Conservation (phyloP, 2,113 vertebrate species). For the Pelobates fuscus region DNA sequence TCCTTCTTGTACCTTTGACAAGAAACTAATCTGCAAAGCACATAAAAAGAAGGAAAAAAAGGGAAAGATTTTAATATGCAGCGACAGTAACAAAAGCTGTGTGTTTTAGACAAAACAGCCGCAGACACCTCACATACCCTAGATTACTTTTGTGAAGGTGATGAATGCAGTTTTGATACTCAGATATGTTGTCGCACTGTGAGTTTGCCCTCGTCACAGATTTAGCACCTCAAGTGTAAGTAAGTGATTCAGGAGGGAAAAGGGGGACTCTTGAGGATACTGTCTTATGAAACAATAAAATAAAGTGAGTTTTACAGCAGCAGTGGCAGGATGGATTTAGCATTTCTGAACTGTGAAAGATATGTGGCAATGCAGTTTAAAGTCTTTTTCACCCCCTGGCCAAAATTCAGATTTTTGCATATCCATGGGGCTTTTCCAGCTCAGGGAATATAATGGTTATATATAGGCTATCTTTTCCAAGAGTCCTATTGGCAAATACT, state of each 20-base stretch:
- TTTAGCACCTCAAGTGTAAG: conserved; percentile 27
- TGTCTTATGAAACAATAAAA: neutral
- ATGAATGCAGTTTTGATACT: neutral
- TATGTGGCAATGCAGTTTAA: conserved; percentile 21
- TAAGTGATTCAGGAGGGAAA: conserved; percentile 25
- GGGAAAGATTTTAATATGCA: conserved; percentile 50
- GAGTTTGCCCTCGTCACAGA: conserved; percentile 8
- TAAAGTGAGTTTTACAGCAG: conserved; percentile 43
- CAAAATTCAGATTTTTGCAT: conserved; percentile 43
- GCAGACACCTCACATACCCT: conserved; percentile 24
- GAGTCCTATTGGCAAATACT: conserved; percentile 22
- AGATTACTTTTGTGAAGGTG: conserved; percentile 47
- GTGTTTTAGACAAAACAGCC: conserved; percentile 4
- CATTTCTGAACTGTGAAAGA: conserved; percentile 26
- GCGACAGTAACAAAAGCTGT: conserved; percentile 38
- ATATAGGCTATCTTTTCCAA: conserved; percentile 15
- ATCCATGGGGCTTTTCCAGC: neutral
- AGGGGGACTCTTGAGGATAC: conserved; percentile 41
- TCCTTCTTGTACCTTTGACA: conserved; percentile 48
- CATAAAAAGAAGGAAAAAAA: conserved; percentile 24
- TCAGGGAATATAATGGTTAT: conserved; percentile 33
- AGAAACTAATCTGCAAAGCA: conserved; percentile 54
- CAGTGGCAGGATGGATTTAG: conserved; percentile 17
- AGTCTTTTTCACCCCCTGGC: conserved; percentile 30
- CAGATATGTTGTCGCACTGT: conserved; percentile 15